Conservation (phyloP, 2,797 vertebrate genomes). For the Rhynchotus rufescens region DNA sequence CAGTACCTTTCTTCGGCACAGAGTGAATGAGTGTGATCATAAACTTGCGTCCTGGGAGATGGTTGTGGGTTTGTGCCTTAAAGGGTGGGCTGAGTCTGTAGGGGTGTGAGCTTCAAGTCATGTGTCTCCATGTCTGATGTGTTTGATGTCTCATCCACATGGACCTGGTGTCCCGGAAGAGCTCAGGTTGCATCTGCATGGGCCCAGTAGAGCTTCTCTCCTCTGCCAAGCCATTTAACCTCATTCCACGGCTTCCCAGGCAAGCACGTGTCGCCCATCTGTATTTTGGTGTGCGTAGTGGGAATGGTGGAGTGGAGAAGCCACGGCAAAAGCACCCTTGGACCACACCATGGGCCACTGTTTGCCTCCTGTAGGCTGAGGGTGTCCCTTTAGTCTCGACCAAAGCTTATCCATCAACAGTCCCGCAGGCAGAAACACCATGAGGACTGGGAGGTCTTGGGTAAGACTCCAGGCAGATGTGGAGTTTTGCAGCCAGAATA, state of each 20-base stretch:
- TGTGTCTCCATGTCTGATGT: rapidly evolving
- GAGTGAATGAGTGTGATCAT: neutral
- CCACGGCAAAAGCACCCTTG: neutral
- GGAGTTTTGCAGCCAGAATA: neutral
- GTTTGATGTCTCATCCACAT: neutral
- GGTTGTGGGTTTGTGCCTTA: rapidly evolving
- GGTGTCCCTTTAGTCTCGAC: too few species aligned
- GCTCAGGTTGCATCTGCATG: neutral
- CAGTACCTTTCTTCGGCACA: neutral
- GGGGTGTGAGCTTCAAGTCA: neutral
- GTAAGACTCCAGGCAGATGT: neutral
- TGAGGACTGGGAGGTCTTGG: too few species aligned
- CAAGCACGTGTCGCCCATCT: neutral
- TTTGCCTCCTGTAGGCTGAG: too few species aligned
- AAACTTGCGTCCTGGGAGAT: rapidly evolving
- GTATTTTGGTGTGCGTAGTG: neutral
- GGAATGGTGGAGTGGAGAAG: neutral
- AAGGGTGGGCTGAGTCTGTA: neutral
- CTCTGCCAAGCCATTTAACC: neutral
- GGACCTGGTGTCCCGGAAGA: neutral
- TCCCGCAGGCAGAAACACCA: neutral
- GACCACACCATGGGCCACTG: neutral
- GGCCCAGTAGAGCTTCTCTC: neutral
- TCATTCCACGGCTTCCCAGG: neutral
- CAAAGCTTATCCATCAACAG: too few species aligned